A percentile compares a stretch with the other conserved stretches of the same genome.
Conservation (phyloP, 2,113 vertebrate species). For the Tylochromis polylepis region DNA sequence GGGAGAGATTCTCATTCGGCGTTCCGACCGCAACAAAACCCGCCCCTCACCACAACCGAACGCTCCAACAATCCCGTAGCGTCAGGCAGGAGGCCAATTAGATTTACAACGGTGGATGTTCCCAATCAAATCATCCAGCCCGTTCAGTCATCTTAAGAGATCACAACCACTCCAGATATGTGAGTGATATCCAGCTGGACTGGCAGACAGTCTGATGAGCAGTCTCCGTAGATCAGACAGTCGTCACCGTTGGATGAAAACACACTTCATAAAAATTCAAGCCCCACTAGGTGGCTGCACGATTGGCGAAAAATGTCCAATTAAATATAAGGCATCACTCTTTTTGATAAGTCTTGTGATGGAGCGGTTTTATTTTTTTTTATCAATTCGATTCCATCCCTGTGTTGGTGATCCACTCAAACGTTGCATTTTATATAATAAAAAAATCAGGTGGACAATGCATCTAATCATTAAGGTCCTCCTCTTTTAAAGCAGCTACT, state of each 20-base stretch:
- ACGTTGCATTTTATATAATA: background rate
- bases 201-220: constrained; percentile 25
- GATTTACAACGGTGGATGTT: background rate
- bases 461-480: background rate
- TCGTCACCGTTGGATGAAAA: background rate
- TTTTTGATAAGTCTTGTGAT: background rate
- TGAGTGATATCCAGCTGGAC: constrained; percentile 42
- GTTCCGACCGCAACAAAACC: background rate
- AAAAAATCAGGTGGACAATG: background rate
- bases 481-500: background rate
- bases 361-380: background rate
- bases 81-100: background rate
- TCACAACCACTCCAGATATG: background rate
- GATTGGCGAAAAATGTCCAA: background rate
- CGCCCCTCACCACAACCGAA: background rate
- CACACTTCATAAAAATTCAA: background rate
- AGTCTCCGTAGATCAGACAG: constrained; percentile 12
- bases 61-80: background rate
- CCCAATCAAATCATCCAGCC: background rate
- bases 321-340: background rate
- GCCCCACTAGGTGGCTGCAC: background rate
- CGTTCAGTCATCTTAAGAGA: background rate
- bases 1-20: background rate
- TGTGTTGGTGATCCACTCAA: background rate
- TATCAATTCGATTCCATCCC: background rate